Evolutionary conservation across 1,140 invertebrate species (phyloP), one percentile per base, ranked within the genome.

Genomic region (Bombus polaris): DNA sequence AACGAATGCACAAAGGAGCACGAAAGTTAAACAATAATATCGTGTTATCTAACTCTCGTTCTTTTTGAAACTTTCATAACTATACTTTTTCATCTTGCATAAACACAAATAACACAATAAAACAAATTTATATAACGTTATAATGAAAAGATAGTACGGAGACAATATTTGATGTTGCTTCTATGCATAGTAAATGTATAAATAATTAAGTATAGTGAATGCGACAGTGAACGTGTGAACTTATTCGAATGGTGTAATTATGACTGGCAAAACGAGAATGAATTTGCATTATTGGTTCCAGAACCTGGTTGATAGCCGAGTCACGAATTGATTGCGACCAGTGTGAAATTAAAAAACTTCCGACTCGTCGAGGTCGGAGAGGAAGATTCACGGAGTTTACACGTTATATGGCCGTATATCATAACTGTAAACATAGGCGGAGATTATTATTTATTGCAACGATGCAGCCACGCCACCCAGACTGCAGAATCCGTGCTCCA

Each of bases 331-430:
- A 78, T 71, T 32, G 32, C 32, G 35, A 72, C 32, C 44, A 28
- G 39, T 32, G 32, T n/a, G 66, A 62, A 80, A 79, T 84, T 72
- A 84, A 84, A 84, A 84, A 84, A 72, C 68, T 84, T 84, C 18
- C 25, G 53, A 25, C 39, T 3, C 66, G 35, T 15, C 57, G 25
- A 42, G 32, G 6, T 25, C 3, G 37, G 0, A 28, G 35, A 6
- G 53, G 22, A 28, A 83, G 62, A 53, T 79, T 84, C 22, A n/a
- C 25, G 1, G 28, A 79, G 39, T 71, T 84, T 25, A 57, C 32
- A 18, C 66, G 44, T 78, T 59, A 78, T 53, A 44, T 73, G 62
- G 37, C 3, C 39, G 68, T 65, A 79, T 72, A 79, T 79, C 53
- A 80, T 8, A 37, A 5, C 35, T 42, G 65, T 80, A 71, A 79